A percentile compares a stretch with the other conserved stretches of the same genome.
Evolutionary conservation across 2,797 vertebrate genomes (phyloP).

Genomic region (Hapalemur alaotrensis): DNA sequence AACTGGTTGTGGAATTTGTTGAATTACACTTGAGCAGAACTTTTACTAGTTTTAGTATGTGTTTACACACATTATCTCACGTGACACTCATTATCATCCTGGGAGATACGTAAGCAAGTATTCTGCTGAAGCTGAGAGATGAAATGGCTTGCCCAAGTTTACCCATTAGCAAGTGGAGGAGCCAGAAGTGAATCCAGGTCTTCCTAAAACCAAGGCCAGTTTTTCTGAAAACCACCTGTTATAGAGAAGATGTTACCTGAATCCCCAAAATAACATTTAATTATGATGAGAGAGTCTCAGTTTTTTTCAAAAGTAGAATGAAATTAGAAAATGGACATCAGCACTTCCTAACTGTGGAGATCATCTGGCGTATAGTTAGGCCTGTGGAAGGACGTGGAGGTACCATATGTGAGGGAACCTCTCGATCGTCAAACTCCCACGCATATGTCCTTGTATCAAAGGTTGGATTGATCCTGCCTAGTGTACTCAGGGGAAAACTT

Average conservation of each 20-base stretch:
- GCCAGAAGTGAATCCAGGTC: not conserved
- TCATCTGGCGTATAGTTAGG: not conserved
- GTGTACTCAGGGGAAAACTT: not conserved
- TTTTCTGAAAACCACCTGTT: not conserved
- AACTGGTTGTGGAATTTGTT: constrained; percentile 58
- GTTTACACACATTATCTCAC: constrained; percentile 25
- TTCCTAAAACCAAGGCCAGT: not conserved
- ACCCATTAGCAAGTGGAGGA: not conserved
- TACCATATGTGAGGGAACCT: not conserved
- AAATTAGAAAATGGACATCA: not conserved
- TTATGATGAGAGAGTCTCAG: not conserved
- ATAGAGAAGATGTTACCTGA: not conserved
- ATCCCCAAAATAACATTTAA: not conserved
- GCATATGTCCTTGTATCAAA: not conserved
- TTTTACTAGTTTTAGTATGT: constrained; percentile 30
- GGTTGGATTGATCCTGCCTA: not conserved
- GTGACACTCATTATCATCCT: not conserved
- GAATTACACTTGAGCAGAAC: constrained; percentile 36
- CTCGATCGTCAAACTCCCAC: not conserved
- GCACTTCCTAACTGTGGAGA: not conserved
- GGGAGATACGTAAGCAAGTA: not conserved
- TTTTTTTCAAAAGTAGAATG: not conserved
- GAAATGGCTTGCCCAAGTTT: not conserved
- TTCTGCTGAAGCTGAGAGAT: not conserved
- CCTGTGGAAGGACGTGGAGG: not conserved